Evolutionary conservation across 2,888 invertebrate species (phyloP).

Genomic region (Escarpia spicata): DNA sequence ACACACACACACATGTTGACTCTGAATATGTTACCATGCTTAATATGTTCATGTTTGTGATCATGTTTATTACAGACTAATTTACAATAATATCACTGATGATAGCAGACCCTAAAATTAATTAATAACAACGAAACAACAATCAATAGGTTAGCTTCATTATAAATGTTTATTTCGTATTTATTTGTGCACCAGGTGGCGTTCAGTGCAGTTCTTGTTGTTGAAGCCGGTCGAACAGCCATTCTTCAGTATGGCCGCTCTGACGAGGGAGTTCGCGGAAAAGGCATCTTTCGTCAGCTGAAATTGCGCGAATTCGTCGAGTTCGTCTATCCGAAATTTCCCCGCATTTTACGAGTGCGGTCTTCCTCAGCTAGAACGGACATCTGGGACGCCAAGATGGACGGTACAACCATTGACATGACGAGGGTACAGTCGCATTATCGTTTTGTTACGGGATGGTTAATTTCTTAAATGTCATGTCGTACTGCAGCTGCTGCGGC

Average conservation of each 20-base stretch:
- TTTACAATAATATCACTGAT: too few relatives aligned
- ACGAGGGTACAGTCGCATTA: background rate
- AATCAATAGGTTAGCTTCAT: too few relatives aligned
- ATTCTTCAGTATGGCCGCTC: background rate
- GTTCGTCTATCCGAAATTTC: background rate
- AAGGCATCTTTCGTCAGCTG: background rate
- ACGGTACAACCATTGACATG: background rate
- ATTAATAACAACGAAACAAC: too few relatives aligned
- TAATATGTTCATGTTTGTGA: too few relatives aligned
- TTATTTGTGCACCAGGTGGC: background rate
- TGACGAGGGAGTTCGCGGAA: background rate
- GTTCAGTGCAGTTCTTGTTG: background rate
- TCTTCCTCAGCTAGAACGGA: background rate
- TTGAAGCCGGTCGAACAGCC: background rate
- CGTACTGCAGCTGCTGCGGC: background rate
- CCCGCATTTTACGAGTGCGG: background rate
- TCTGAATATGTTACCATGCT: too few relatives aligned
- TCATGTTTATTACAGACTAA: too few relatives aligned
- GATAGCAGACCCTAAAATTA: too few relatives aligned
- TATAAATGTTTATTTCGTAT: background rate
- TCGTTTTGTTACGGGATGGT: background rate
- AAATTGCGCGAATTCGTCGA: background rate
- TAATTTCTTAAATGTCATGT: background rate
- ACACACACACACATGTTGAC: too few relatives aligned
- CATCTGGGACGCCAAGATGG: background rate